phyloP scores from a whole-genome alignment of 2,888 invertebrate genomes.

The Furcula furcula region DNA sequence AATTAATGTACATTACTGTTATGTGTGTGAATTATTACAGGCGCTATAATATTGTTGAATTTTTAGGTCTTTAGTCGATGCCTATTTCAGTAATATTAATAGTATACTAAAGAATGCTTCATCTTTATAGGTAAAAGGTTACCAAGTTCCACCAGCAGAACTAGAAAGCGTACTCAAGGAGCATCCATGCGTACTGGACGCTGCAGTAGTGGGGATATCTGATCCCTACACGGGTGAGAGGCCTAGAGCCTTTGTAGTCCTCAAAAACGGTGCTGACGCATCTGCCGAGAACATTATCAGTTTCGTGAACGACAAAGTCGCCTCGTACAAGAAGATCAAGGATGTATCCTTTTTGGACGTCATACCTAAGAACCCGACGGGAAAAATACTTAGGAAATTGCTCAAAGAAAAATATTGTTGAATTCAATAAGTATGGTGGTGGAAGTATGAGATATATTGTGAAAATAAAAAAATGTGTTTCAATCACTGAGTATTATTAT shows the following conservation, averaged over 20 bases:
- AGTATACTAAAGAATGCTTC: too few relatives aligned
- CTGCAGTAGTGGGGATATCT: slow-evolving; percentile 90
- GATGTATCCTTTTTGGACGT: slow-evolving; percentile 84
- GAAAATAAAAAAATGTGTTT: too few relatives aligned
- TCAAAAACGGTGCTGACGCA: slow-evolving; percentile 64
- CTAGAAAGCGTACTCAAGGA: slow-evolving; percentile 87
- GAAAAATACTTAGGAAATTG: slow-evolving; percentile 87
- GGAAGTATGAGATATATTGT: too few relatives aligned
- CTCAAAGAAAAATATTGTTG: slow-evolving; percentile 60
- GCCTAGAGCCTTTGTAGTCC: slow-evolving; percentile 88
- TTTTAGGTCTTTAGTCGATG: too few relatives aligned
- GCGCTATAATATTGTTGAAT: too few relatives aligned
- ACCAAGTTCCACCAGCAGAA: slow-evolving; percentile 94
- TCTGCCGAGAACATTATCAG: slow-evolving; percentile 80
- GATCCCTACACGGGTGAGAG: slow-evolving; percentile 86
- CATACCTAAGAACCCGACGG: slow-evolving; percentile 89
- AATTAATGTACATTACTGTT: too few relatives aligned
- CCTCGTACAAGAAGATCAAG: slow-evolving; percentile 88
- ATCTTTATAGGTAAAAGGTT: slow-evolving; percentile 81
- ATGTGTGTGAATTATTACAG: too few relatives aligned
- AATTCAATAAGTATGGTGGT: too few relatives aligned
- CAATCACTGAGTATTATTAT: too few relatives aligned
- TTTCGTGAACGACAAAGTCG: slow-evolving; percentile 85
- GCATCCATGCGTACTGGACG: slow-evolving; percentile 89
- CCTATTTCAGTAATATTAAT: too few relatives aligned